These are phyloP conservation scores for Ditylenchus dipsaci DNA, from an alignment of 1,140 invertebrate genomes.

Conservation along the genomic window DNA sequence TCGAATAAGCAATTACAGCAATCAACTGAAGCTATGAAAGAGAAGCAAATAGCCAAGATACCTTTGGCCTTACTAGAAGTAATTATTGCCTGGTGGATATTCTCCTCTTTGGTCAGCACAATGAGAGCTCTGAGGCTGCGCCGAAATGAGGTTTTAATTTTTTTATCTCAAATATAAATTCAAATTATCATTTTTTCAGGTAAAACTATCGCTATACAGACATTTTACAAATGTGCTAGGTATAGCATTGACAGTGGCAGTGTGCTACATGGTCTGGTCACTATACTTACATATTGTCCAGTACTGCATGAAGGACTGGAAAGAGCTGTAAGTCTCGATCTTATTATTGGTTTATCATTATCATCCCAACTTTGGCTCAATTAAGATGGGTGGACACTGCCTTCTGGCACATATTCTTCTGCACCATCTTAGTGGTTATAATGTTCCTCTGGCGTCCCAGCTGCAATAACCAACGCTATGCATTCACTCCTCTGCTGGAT, in stretches of 20 bases:
- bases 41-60: slow-evolving; percentile 58
- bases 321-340: slow-evolving; percentile 68
- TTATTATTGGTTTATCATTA: neutral
- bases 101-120: slow-evolving; percentile 75
- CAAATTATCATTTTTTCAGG: slow-evolving; percentile 67
- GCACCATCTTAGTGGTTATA: slow-evolving; percentile 77
- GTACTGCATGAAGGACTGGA: slow-evolving; percentile 71
- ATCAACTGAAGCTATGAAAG: slow-evolving; percentile 50
- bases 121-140: slow-evolving; percentile 78
- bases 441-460: slow-evolving; percentile 90
- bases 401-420: slow-evolving; percentile 88
- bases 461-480: slow-evolving; percentile 87
- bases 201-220: slow-evolving; percentile 81
- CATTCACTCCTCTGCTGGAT: slow-evolving; percentile 83
- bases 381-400: slow-evolving; percentile 78
- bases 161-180: neutral
- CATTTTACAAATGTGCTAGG: slow-evolving; percentile 89
- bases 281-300: slow-evolving; percentile 68
- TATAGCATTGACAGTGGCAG: slow-evolving; percentile 77
- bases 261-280: slow-evolving; percentile 86
- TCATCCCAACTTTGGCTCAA: neutral
- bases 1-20: too few relatives aligned
- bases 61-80: slow-evolving; percentile 54
- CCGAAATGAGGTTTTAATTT: slow-evolving; percentile 58
- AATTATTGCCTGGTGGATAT: slow-evolving; percentile 60